Evolutionary conservation across 1,140 invertebrate species (phyloP).

Genomic region (Heliconius melpomene): DNA sequence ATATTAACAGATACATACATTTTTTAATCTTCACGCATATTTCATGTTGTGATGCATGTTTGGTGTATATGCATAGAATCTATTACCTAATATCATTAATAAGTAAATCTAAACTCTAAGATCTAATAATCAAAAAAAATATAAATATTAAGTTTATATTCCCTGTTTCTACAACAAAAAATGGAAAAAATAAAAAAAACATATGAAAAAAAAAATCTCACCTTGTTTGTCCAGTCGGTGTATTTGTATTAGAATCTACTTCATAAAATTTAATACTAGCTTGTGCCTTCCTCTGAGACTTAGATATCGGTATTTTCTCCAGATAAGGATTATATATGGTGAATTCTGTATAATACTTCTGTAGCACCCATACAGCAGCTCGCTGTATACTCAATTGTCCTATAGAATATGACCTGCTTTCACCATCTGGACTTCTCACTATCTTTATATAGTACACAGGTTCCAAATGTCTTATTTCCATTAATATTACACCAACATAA

Average conservation of each 20-base stretch:
- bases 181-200: background rate
- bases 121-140: too few relatives aligned
- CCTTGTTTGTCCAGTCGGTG: constrained; percentile 85
- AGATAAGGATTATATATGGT: constrained; percentile 98
- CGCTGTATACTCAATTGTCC: constrained; percentile 97
- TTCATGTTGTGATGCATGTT: too few relatives aligned
- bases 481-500: constrained; percentile 94
- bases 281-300: constrained; percentile 88
- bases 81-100: too few relatives aligned
- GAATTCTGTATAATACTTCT: constrained; percentile 98
- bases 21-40: too few relatives aligned
- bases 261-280: constrained; percentile 98
- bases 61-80: too few relatives aligned
- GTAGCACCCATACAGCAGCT: constrained; percentile 95
- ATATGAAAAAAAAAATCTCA: constrained; percentile 47
- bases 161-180: background rate
- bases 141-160: background rate
- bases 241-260: constrained; percentile 91
- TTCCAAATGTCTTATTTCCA: constrained; percentile 95
- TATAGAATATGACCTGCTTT: constrained; percentile 91
- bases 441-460: constrained; percentile 95
- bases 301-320: constrained; percentile 93
- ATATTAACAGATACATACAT: background rate
- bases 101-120: too few relatives aligned
- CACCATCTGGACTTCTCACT: constrained; percentile 96